Conservation (phyloP, 2,888 invertebrate genomes). For the Hanleya hanleyi region DNA sequence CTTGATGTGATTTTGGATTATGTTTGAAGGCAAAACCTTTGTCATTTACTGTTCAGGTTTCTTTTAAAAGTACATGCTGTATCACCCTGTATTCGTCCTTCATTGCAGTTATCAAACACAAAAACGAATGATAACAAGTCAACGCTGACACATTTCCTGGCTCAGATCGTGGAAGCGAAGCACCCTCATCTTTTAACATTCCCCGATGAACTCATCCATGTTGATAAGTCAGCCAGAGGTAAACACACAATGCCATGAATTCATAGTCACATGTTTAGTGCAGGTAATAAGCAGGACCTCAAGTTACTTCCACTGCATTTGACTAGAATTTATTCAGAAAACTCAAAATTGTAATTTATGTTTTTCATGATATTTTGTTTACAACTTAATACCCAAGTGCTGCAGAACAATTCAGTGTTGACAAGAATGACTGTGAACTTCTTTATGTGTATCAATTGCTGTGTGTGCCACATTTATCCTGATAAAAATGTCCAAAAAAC, state of each 20-base stretch:
- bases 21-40: too few relatives aligned
- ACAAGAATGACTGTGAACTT: too few relatives aligned
- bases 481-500: too few relatives aligned
- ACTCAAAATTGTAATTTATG: neutral
- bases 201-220: slow-evolving; percentile 90
- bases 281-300: neutral
- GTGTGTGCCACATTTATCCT: too few relatives aligned
- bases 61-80: too few relatives aligned
- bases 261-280: too few relatives aligned
- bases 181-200: slow-evolving; percentile 90
- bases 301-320: neutral
- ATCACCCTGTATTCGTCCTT: neutral
- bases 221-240: slow-evolving; percentile 85
- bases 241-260: too few relatives aligned
- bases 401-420: too few relatives aligned
- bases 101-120: slow-evolving; percentile 74
- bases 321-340: neutral
- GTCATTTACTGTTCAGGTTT: too few relatives aligned
- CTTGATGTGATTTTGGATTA: too few relatives aligned
- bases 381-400: too few relatives aligned
- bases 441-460: too few relatives aligned
- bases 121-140: slow-evolving; percentile 95
- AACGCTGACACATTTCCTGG: slow-evolving; percentile 93
- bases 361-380: neutral
- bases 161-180: slow-evolving; percentile 89